Evolutionary conservation across 2,888 invertebrate species (phyloP).

Genomic region (Buathra laborator): DNA sequence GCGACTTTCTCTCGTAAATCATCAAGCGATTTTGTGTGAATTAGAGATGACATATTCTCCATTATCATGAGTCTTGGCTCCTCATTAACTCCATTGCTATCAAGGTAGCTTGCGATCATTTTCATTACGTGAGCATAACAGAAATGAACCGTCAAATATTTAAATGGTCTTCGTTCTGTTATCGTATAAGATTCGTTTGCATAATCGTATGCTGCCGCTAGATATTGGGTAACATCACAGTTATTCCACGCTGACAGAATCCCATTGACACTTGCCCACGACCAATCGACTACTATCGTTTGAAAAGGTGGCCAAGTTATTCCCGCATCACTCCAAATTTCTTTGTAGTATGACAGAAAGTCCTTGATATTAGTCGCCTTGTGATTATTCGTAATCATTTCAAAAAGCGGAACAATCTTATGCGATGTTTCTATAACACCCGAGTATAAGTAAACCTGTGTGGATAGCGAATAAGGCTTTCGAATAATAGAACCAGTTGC

Average conservation of each 20-base stretch:
- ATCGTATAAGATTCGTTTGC: background rate
- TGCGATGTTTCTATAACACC: constrained; percentile 37
- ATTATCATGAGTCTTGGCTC: constrained; percentile 13
- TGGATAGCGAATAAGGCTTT: constrained; percentile 39
- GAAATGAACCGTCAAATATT: constrained; percentile 8
- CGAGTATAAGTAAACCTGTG: constrained; percentile 20
- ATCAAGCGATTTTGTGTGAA: constrained; percentile 10
- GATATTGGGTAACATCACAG: background rate
- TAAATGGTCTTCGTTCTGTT: background rate
- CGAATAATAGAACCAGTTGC: constrained; percentile 35
- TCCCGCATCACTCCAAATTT: background rate
- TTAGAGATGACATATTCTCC: constrained; percentile 32
- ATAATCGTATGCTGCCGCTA: background rate
- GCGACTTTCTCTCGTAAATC: constrained; percentile 23
- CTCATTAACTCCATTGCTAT: too few relatives aligned
- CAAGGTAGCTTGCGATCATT: constrained; percentile 14
- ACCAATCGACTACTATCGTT: background rate
- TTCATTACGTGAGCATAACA: constrained; percentile 55
- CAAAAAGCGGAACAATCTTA: constrained; percentile 27
- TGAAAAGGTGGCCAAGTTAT: background rate
- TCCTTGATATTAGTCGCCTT: constrained; percentile 1
- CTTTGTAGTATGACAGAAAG: constrained; percentile 7
- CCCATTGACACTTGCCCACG: background rate
- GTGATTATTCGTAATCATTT: constrained; percentile 40
- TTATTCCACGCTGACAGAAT: background rate